phyloP scores from a whole-genome alignment of 2,113 vertebrate genomes.

The Takifugu bimaculatus region DNA sequence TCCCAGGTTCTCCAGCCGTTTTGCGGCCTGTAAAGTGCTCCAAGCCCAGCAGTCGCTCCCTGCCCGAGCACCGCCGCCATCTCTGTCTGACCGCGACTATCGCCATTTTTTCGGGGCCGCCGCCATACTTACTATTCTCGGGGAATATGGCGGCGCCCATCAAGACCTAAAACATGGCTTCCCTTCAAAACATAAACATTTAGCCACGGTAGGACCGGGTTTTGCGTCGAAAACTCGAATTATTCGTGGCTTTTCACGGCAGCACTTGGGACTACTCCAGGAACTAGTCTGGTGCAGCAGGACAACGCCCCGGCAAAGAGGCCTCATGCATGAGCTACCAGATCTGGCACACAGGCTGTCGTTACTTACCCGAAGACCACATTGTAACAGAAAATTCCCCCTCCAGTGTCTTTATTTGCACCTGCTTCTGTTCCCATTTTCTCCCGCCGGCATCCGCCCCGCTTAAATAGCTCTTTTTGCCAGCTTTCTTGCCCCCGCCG shows the following conservation, averaged over 20 bases:
- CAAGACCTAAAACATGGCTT: conserved; percentile 95
- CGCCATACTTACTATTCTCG: conserved; percentile 89
- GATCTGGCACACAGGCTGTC: conserved; percentile 25
- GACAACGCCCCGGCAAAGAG: conserved; percentile 76
- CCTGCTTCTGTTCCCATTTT: conserved; percentile 99
- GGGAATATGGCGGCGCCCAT: conserved; percentile 99
- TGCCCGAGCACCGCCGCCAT: conserved; percentile 78
- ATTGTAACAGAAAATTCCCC: conserved; percentile 98
- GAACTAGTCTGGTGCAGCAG: conserved; percentile 65
- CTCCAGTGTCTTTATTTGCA: conserved; percentile 98
- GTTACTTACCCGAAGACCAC: conserved; percentile 93
- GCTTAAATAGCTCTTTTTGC: conserved; percentile 93
- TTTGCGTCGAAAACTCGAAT: conserved; percentile 22
- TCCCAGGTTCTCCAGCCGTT: conserved; percentile 17
- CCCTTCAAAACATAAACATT: conserved; percentile 97
- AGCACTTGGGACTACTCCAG: conserved; percentile 41
- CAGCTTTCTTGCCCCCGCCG: conserved; percentile 87
- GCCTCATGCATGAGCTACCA: conserved; percentile 61
- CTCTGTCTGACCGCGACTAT: conserved; percentile 69
- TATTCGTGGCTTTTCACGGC: conserved; percentile 11
- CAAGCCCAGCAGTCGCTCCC: conserved; percentile 54
- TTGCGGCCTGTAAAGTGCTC: conserved; percentile 68
- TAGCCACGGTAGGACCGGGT: conserved; percentile 6
- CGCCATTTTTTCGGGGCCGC: conserved; percentile 94
- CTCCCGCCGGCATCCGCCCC: conserved; percentile 82